Percentiles rank a stretch among this genome's conserved stretches.
phyloP scores from a whole-genome alignment of 2,113 vertebrate species.

The Ciconia maguari region DNA sequence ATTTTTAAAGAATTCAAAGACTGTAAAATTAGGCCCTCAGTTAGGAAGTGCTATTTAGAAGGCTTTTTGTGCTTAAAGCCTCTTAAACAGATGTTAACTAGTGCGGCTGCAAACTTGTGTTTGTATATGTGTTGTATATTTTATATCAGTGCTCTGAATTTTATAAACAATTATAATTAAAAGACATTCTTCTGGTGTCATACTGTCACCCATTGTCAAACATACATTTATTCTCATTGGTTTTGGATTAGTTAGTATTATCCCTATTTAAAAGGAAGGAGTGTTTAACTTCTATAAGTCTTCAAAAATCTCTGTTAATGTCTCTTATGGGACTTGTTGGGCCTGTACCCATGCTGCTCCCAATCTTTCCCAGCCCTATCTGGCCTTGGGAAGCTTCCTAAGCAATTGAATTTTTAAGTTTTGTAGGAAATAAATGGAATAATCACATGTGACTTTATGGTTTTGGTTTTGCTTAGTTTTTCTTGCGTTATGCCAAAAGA shows the following conservation, averaged over 20 bases:
- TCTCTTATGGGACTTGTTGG: neutral
- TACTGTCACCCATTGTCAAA: neutral
- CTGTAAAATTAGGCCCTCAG: neutral
- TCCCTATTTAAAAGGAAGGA: neutral
- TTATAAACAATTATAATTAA: neutral
- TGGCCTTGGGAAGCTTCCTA: neutral
- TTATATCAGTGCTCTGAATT: neutral
- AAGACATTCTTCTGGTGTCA: neutral
- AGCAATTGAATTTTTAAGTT: neutral
- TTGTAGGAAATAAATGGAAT: neutral
- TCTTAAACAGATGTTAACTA: neutral
- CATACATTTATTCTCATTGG: neutral
- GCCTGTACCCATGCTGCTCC: neutral
- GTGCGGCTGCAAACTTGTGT: neutral
- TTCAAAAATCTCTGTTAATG: neutral
- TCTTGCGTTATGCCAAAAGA: neutral
- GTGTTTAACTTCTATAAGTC: neutral
- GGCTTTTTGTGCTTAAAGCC: neutral
- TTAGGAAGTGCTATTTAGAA: neutral
- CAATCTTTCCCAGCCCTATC: neutral
- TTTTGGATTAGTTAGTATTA: neutral
- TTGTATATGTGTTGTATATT: neutral
- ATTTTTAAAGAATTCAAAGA: neutral
- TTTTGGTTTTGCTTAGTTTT: neutral
- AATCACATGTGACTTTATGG: neutral